Evolutionary conservation across 2,888 invertebrate genomes (phyloP).

Genomic region (Maniola hyperantus): DNA sequence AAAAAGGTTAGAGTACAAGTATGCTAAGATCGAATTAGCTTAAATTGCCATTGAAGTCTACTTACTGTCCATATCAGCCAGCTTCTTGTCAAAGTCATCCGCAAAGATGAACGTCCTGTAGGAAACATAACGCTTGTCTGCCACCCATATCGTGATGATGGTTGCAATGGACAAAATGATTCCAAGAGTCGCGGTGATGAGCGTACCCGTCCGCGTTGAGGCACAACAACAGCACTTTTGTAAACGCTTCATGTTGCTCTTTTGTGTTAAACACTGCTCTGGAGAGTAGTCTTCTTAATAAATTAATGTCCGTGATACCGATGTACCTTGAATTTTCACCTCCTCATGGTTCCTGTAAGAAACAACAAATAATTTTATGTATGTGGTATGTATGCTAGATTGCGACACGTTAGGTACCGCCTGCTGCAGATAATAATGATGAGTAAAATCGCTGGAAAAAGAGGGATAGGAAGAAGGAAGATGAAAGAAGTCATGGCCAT

Average conservation of each 20-base stretch:
- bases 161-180: constrained; percentile 88
- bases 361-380: not conserved
- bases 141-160: constrained; percentile 86
- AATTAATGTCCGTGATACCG: not conserved
- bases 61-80: constrained; percentile 86
- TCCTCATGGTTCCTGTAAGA: constrained; percentile 46
- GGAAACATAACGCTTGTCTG: constrained; percentile 82
- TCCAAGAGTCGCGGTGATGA: constrained; percentile 87
- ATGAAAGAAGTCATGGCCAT: too few species aligned
- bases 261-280: not conserved
- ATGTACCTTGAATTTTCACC: constrained; percentile 28
- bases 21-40: not conserved
- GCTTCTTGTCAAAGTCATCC: constrained; percentile 73
- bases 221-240: constrained; percentile 88
- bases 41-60: constrained; percentile 34
- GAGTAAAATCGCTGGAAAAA: too few species aligned
- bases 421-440: too few species aligned
- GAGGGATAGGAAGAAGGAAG: too few species aligned
- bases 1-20: too few species aligned
- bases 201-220: constrained; percentile 87
- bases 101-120: constrained; percentile 91
- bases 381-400: too few species aligned
- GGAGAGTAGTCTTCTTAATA: constrained; percentile 6
- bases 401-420: too few species aligned
- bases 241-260: constrained; percentile 75